Evolutionary conservation across 2,797 vertebrate species (phyloP).

Genomic region (Dipus sagitta): DNA sequence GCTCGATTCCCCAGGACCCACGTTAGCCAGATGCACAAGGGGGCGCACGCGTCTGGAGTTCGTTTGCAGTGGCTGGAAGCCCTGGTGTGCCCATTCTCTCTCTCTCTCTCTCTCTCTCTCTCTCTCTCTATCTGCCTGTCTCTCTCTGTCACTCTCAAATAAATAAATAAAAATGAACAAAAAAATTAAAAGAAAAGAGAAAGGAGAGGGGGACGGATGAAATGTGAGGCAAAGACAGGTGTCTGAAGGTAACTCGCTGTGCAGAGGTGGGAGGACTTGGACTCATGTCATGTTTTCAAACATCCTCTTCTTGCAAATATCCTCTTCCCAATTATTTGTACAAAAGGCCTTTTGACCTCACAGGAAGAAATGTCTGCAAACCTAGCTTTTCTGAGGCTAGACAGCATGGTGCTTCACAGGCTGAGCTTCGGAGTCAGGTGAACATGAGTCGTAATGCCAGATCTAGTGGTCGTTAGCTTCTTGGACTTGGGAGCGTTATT

Average conservation of each 20-base stretch:
- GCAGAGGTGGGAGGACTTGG: not conserved
- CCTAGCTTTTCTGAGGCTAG: not conserved
- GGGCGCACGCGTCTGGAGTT: too few species aligned
- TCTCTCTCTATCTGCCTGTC: too few species aligned
- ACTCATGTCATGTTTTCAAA: not conserved
- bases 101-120: too few species aligned
- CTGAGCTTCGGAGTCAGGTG: not conserved
- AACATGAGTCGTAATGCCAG: not conserved
- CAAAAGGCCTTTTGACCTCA: not conserved
- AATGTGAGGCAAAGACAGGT: not conserved
- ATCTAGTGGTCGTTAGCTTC: slow-evolving; percentile 7
- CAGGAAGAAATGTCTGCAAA: not conserved
- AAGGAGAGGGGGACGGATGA: not conserved
- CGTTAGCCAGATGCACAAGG: too few species aligned
- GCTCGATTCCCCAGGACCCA: too few species aligned
- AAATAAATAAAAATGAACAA: too few species aligned
- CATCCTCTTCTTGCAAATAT: not conserved
- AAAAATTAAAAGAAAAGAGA: too few species aligned
- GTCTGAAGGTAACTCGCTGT: not conserved
- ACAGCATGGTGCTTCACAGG: not conserved
- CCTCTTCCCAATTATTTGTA: not conserved
- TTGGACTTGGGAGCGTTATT: not conserved
- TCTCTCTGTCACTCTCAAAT: too few species aligned
- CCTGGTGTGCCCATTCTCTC: too few species aligned
- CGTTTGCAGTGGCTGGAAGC: too few species aligned